Base-by-base conservation (phyloP, 2,113 vertebrate species). In the Syngnathoides biaculeatus region DNA sequence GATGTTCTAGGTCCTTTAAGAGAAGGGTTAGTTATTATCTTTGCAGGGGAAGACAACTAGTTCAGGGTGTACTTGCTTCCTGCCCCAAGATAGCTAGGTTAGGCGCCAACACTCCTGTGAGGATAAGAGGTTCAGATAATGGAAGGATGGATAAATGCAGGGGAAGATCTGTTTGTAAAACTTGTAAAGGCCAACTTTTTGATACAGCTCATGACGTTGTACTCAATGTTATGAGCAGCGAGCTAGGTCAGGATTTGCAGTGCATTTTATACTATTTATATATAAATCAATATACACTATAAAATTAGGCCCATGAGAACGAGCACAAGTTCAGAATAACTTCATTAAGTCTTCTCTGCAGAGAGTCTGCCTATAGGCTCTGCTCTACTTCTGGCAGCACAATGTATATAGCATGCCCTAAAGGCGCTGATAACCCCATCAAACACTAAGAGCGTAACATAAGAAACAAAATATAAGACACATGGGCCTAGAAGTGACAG, bases 321-420 rank as follows among this genome's bases (percentile, higher is more conserved):
- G 38, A 67, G 72, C 63, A 68, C 68, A 82, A 68, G 64, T 79
- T 60, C 73, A 22, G 64, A 72, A 42, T 74, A 83, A 88, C 76
- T 86, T 82, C 66, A 69, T 17, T 79, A 82, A 81, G 68, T 87
- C 69, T 45, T 69, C 77, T 79, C 88, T 77, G 78, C 71, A 56
- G 84, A 81, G 87, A 84, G 48, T 68, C 76, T 80, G 87, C 84
- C 84, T 86, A 80, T 80, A 82, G 80, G 69, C 71, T 75, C 72
- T 75, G 85, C 81, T 86, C 88, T 75, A 87, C 68, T 87, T 90
- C 84, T 62, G 75, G 64, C 47, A 79, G 73, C 64, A 75, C 68
- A 76, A 85, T 78, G 85, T 82, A 84, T 79, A 84, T 84, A 83
- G 69, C 58, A 72, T 85, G 85, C 68, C 87, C 87, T 80, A 90